Evolutionary conservation across 2,888 invertebrate genomes (phyloP).

Genomic region (Cylindroiulus punctatus): DNA sequence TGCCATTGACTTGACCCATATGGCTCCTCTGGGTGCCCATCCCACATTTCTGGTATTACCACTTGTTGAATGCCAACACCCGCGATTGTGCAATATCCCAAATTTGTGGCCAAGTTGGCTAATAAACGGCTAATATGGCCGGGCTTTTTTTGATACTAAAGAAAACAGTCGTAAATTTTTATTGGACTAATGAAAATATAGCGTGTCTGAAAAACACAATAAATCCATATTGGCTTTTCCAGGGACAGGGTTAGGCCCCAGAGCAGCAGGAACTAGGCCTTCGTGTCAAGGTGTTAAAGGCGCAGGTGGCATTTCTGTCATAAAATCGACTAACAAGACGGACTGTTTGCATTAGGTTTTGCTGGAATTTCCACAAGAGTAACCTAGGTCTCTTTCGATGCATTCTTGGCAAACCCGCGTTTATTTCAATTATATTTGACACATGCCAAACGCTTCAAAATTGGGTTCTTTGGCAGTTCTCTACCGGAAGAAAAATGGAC

Average conservation of each 20-base stretch:
- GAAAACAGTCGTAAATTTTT: slow-evolving; percentile 42
- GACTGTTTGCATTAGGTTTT: neutral
- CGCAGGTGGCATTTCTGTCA: neutral
- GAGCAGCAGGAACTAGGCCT: slow-evolving; percentile 21
- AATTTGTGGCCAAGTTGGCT: slow-evolving; percentile 29
- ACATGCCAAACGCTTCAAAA: no score
- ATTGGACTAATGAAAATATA: slow-evolving; percentile 3
- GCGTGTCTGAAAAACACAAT: slow-evolving; percentile 33
- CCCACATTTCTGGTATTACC: no score
- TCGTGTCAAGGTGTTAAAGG: slow-evolving; percentile 22
- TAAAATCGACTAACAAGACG: neutral
- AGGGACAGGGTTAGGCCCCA: neutral
- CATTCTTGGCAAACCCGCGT: no score
- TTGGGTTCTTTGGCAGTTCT: no score
- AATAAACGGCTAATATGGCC: slow-evolving; percentile 5
- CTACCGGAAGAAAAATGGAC: no score
- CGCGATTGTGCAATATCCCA: neutral
- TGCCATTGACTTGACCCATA: no score
- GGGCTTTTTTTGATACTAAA: slow-evolving; percentile 15
- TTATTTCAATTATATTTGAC: no score
- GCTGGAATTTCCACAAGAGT: no score
- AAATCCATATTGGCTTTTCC: slow-evolving; percentile 11
- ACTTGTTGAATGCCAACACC: slow-evolving; percentile 11
- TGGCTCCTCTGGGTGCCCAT: no score
- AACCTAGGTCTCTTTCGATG: no score